Evolutionary conservation across 2,113 vertebrate genomes (phyloP).

Genomic region (Sula dactylatra): DNA sequence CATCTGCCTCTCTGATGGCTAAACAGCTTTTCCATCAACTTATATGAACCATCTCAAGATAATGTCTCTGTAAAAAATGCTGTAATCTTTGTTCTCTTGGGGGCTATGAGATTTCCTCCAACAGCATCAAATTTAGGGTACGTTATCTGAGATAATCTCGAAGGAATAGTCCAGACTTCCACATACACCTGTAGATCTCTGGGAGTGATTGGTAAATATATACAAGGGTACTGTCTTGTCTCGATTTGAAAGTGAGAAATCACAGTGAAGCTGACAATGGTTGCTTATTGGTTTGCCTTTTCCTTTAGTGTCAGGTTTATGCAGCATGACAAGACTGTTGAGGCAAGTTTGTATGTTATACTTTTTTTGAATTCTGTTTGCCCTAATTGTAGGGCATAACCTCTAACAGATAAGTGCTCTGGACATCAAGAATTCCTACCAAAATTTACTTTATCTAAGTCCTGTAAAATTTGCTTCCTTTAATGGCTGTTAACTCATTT

Average conservation of each 20-base stretch:
- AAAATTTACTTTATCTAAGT: not conserved
- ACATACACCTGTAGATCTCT: not conserved
- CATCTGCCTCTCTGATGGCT: constrained; percentile 46
- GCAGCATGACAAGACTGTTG: not conserved
- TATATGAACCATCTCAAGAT: constrained; percentile 21
- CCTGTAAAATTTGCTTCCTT: not conserved
- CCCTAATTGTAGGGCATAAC: not conserved
- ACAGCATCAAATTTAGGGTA: constrained; percentile 22
- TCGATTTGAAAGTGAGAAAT: not conserved
- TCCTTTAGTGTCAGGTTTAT: not conserved
- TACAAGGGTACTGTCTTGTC: not conserved
- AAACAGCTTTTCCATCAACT: constrained; percentile 52
- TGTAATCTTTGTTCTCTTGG: constrained; percentile 44
- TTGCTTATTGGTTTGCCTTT: not conserved
- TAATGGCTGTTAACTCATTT: not conserved
- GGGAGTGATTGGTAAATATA: not conserved
- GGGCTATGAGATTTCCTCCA: constrained; percentile 17
- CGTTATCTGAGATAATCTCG: constrained; percentile 33
- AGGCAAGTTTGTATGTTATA: not conserved
- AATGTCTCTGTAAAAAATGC: constrained; percentile 25
- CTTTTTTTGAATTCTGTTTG: not conserved
- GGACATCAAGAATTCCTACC: not conserved
- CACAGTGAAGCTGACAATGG: not conserved
- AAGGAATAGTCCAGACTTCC: not conserved
- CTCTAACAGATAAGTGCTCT: not conserved